These are phyloP conservation scores for Odontomachus brunneus DNA, from an alignment of 1,140 invertebrate genomes.

Conservation along the genomic window DNA sequence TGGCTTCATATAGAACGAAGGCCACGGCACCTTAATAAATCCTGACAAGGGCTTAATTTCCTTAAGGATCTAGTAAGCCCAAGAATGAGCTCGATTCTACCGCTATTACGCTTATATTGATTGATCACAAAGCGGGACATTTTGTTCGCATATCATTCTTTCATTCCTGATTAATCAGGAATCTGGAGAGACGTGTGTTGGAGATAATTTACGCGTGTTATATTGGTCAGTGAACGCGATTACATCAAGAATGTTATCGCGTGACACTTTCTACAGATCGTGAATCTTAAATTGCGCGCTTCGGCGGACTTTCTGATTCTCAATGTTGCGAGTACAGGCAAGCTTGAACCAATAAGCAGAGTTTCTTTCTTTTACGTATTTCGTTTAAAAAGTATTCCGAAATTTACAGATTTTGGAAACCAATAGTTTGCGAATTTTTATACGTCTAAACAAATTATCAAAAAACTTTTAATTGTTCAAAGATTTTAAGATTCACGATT, in stretches of 20 bases:
- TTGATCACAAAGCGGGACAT: slow-evolving; percentile 37
- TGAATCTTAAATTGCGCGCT: background rate
- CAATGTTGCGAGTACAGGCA: no score
- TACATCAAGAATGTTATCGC: background rate
- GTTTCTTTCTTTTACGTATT: no score
- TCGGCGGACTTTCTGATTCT: no score
- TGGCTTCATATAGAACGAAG: background rate
- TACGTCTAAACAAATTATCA: no score
- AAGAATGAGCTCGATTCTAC: slow-evolving; percentile 42
- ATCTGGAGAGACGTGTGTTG: slow-evolving; percentile 51
- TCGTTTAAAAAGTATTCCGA: no score
- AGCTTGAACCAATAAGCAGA: no score
- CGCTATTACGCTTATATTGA: slow-evolving; percentile 46
- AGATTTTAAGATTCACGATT: no score
- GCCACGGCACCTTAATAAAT: slow-evolving; percentile 11
- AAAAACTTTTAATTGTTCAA: no score
- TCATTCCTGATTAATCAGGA: slow-evolving; percentile 36
- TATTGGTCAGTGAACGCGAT: background rate
- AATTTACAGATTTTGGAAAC: no score
- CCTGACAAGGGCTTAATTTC: slow-evolving; percentile 37
- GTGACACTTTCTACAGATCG: background rate
- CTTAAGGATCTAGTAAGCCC: slow-evolving; percentile 29
- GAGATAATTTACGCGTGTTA: slow-evolving; percentile 36
- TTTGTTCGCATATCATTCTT: slow-evolving; percentile 44
- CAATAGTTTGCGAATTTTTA: no score